These are phyloP conservation scores for Linnaemya vulpina DNA, from an alignment of 2,888 invertebrate species.

Conservation along the genomic window DNA sequence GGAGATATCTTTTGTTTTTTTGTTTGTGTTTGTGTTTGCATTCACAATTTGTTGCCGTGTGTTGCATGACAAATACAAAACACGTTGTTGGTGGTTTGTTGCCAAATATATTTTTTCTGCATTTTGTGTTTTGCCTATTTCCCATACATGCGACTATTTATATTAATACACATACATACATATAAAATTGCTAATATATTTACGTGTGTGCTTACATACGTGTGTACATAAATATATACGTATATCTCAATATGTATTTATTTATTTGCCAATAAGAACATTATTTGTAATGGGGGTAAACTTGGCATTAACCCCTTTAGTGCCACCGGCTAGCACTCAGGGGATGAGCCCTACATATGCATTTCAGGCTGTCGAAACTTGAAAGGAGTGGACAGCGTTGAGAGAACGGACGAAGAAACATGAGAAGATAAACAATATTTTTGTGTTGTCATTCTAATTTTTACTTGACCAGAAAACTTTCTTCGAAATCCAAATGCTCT, in stretches of 20 bases:
- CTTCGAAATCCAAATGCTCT: too few relatives aligned
- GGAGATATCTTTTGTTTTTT: not conserved
- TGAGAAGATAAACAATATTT: too few relatives aligned
- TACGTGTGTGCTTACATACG: not conserved
- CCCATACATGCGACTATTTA: not conserved
- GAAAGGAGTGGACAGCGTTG: too few relatives aligned
- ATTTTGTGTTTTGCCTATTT: conserved; percentile 36
- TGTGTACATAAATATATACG: too few relatives aligned
- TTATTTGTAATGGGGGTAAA: conserved; percentile 25
- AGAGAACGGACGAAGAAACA: too few relatives aligned
- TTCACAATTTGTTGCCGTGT: conserved; percentile 35
- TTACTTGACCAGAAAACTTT: too few relatives aligned
- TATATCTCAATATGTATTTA: not conserved
- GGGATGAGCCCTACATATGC: too few relatives aligned
- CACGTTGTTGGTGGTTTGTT: conserved; percentile 38
- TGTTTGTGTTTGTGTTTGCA: too few relatives aligned
- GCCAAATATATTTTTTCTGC: conserved; percentile 36
- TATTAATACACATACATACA: not conserved
- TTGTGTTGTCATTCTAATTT: too few relatives aligned
- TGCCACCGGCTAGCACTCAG: not conserved
- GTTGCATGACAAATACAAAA: conserved; percentile 41
- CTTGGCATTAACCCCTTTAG: conserved; percentile 25
- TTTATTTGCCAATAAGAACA: conserved; percentile 24
- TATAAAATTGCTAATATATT: not conserved
- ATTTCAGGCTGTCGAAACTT: too few relatives aligned